Evolutionary conservation across 2,113 vertebrate species (phyloP), one percentile per base, ranked within the genome.

Genomic region (Ochotona princeps): DNA sequence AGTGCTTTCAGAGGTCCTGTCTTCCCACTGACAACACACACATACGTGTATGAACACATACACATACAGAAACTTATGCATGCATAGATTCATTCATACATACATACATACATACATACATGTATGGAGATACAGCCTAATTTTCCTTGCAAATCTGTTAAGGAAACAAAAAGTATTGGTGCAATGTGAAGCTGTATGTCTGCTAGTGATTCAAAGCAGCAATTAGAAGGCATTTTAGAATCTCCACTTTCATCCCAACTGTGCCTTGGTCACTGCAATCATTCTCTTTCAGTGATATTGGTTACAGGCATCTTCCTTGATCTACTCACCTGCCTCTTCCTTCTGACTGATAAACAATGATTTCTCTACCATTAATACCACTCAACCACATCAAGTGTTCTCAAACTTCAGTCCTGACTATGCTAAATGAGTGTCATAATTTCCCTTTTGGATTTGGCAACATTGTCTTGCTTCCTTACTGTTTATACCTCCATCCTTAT

Each of bases 1-100:
- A 84, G 91, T 91, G 81, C 94, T 47, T 78, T 87, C 63, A 47
- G 8, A 76, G 81, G 57, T 83, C 72, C 65, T 65, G 44, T 51
- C 30, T 63, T 47, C 49, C 65, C 10, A 35, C 12, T 51, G 18
- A 0, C 35, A 44, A 51, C 47, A 76, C 23, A 38, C 25, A 76
- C 21, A 23, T 11, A 57, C 30, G 13, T 14, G 47, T 26, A 15
- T 15, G 30, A 32, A 30, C 49, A 28, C 12, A 61, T n/a, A 44
- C 14, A 21, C 30, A 14, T 23, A n/a, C 4, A 7, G 4, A 44
- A 26, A 26, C 25, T 30, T 13, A 28, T 5, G 15, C 25, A 8
- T 30, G 35, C 51, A 67, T 1, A 26, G 32, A 69, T 9, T 7
- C 13, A 3, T 30, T 38, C 14, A 3, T 26, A 3, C 2, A 8